phyloP scores from a whole-genome alignment of 2,113 vertebrate species.

The Pluvianellus socialis region DNA sequence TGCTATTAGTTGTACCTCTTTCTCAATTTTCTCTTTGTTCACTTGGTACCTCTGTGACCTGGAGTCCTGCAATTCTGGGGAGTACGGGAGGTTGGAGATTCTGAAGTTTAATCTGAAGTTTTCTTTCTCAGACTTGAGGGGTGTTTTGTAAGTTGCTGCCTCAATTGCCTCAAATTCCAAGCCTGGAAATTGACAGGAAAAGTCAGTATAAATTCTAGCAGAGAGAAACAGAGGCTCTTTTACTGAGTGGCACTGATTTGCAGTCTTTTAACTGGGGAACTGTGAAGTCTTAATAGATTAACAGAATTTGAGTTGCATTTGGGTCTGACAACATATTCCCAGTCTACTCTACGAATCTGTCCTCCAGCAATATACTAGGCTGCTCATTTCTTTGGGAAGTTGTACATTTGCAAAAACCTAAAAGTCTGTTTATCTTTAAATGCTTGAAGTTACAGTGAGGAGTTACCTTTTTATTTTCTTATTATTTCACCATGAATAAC shows the following conservation, averaged over 20 bases:
- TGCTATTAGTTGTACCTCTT: constrained; percentile 43
- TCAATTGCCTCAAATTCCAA: constrained; percentile 11
- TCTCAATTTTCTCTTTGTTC: constrained; percentile 64
- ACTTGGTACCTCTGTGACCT: neutral
- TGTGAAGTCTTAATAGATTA: neutral
- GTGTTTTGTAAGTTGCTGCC: neutral
- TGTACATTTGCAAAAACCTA: neutral
- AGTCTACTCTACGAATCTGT: neutral
- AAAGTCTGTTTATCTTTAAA: neutral
- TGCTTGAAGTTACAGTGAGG: neutral
- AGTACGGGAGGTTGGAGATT: constrained; percentile 67
- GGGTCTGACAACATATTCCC: neutral
- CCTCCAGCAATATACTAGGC: neutral
- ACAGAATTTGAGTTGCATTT: neutral
- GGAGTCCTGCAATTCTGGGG: constrained; percentile 9
- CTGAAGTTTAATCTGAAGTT: constrained; percentile 65
- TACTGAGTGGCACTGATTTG: neutral
- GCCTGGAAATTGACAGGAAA: neutral
- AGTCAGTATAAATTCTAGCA: neutral
- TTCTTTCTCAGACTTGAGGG: neutral
- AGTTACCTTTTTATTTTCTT: neutral
- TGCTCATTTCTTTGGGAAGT: neutral
- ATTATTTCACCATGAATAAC: neutral
- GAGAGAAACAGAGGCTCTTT: neutral
- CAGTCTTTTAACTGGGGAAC: neutral